A percentile compares a stretch with the other conserved stretches of the same genome.
These are phyloP conservation scores for Limenitis camilla DNA, from an alignment of 2,888 invertebrate species.

Conservation along the genomic window DNA sequence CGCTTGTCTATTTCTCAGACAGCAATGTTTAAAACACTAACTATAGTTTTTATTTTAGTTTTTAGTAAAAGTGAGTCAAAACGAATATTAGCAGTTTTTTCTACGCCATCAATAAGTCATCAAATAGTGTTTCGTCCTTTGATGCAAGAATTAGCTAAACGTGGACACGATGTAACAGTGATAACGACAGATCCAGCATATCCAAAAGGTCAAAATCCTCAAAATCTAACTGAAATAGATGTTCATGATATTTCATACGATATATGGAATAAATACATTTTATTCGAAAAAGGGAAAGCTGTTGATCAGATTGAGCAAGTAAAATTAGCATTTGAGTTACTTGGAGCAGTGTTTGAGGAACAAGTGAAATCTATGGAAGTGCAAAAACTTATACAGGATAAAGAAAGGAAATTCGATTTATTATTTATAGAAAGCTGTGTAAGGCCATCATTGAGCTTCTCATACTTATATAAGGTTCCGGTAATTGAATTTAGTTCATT, in stretches of 20 bases:
- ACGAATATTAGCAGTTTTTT: slow-evolving; percentile 41
- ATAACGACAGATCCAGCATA: slow-evolving; percentile 42
- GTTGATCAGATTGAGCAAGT: slow-evolving; percentile 11
- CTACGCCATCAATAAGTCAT: slow-evolving; percentile 47
- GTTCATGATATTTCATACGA: slow-evolving; percentile 41
- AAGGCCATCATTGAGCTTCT: slow-evolving; percentile 30
- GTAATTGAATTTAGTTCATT: slow-evolving; percentile 43
- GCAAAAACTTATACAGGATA: slow-evolving; percentile 19
- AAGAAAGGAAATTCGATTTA: slow-evolving; percentile 34
- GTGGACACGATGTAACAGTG: slow-evolving; percentile 50
- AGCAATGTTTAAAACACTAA: no score
- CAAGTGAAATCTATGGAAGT: slow-evolving; percentile 24
- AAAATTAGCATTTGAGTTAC: slow-evolving; percentile 8
- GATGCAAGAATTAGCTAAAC: slow-evolving; percentile 38
- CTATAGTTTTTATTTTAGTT: not conserved
- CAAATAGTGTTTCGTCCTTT: slow-evolving; percentile 36
- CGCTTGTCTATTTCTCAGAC: no score
- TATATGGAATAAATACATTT: slow-evolving; percentile 16
- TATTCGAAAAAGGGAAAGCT: slow-evolving; percentile 13
- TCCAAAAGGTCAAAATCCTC: slow-evolving; percentile 35
- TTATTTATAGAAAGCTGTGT: slow-evolving; percentile 36
- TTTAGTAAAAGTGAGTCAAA: slow-evolving; percentile 20
- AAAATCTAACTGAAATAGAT: slow-evolving; percentile 44
- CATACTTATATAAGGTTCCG: slow-evolving; percentile 39
- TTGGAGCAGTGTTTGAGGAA: slow-evolving; percentile 17